A percentile compares a stretch with the other conserved stretches of the same genome.
Conservation (phyloP, 2,113 vertebrate species). For the Antechinus flavipes region DNA sequence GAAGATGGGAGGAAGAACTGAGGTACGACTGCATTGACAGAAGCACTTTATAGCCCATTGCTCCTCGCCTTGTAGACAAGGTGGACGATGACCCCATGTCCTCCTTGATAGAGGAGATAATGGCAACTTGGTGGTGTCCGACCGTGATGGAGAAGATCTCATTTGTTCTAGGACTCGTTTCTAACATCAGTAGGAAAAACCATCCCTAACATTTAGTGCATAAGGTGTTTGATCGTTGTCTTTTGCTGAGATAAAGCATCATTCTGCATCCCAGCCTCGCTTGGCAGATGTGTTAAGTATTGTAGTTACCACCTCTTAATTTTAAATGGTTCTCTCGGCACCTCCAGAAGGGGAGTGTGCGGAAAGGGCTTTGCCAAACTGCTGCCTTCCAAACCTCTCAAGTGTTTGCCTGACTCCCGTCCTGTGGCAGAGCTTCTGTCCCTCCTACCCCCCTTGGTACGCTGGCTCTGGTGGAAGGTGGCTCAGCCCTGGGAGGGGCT, state of each 20-base stretch:
- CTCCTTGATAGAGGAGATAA: conserved; percentile 32
- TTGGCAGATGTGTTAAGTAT: not conserved
- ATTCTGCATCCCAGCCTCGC: not conserved
- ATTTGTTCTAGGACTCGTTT: conserved; percentile 30
- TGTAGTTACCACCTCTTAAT: not conserved
- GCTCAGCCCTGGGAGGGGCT: conserved; percentile 29
- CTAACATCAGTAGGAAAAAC: conserved; percentile 29
- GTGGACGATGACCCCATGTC: conserved; percentile 35
- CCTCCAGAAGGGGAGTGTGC: not conserved
- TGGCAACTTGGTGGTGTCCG: not conserved
- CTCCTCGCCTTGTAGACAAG: conserved; percentile 58
- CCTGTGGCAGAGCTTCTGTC: not conserved
- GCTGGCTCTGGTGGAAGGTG: conserved; percentile 52
- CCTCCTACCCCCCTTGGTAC: conserved; percentile 48
- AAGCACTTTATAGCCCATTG: conserved; percentile 57
- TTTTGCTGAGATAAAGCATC: not conserved
- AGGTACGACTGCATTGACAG: not conserved
- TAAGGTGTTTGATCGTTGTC: not conserved
- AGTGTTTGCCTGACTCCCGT: conserved; percentile 44
- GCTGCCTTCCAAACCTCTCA: conserved; percentile 1
- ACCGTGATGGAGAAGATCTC: conserved; percentile 25
- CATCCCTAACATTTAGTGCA: not conserved
- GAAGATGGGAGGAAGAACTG: not conserved
- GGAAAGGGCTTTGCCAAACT: conserved; percentile 15
- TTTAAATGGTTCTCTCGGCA: conserved; percentile 22